Evolutionary conservation across 64 coral and sea anemone species (phyloP), one percentile per base, ranked within the genome.

Genomic region (Exaiptasia diaphana): DNA sequence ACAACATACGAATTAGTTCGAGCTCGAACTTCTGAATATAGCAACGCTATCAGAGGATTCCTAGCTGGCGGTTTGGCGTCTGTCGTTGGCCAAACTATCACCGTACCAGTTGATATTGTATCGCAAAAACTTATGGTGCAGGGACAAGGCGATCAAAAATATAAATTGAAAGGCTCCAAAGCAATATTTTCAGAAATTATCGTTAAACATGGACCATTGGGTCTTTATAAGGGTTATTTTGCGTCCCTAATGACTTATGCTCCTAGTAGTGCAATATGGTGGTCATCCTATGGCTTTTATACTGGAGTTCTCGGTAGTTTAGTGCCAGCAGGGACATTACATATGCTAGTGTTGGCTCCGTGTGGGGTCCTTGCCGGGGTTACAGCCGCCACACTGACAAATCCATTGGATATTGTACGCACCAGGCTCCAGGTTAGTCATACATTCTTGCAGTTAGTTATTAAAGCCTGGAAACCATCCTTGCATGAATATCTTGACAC

Each of bases 51-150:
- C 2, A 80, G 95, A 23, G 89, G 95, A 26, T 89, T 99, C 67
- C 45, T 99, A 46, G 95, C 95, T 1, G 95, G 95, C n/a, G 84
- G 90, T 49, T 85, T 45, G 79, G 95, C 85, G 8, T 99, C 95
- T 2, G 31, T 99, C 64, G 79, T 99, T 23, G 90, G 95, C 0
- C 95, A 99, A 75, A 92, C 95, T 2, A 89, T 99, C 20, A 92
- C 86, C 18, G 95, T 93, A 12, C 95, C 95, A 1, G 95, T 99
- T 5, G 95, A 99, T 50, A 77, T 99, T 68, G 15, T 99, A 24
- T 92, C 95, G 29, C 95, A 99, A 65, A 93, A 68, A 40, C 79
- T 93, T 15, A 99, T 99, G 95, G 76, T 99, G 1, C 95, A 99
- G 54, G 95, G 95, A 10, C 95, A 99, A 57, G 95, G 95, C 5